phyloP scores from a whole-genome alignment of 1,140 invertebrate genomes.

The Philotrypesis tridentata region DNA sequence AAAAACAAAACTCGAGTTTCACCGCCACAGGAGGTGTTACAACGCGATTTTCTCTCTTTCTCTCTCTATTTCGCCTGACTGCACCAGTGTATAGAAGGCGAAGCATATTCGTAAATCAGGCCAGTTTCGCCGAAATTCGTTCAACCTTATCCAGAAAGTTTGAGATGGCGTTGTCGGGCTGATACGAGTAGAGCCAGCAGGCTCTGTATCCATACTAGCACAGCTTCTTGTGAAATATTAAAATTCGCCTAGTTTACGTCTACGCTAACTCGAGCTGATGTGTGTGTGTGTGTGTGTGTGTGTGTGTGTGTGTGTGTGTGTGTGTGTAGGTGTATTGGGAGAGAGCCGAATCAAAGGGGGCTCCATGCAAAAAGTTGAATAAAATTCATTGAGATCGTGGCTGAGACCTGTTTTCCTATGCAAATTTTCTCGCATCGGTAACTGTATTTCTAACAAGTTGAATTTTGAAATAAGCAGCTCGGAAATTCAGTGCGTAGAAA shows the following conservation, averaged over 20 bases:
- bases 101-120: slow-evolving; percentile 26
- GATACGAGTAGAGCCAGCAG: no score
- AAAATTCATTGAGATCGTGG: not conserved
- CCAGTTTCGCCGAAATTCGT: slow-evolving; percentile 21
- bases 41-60: not conserved
- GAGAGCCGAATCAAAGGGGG: not conserved
- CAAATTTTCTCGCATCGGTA: not conserved
- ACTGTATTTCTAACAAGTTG: slow-evolving; percentile 16
- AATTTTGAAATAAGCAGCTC: slow-evolving; percentile 30
- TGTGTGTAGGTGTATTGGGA: no score
- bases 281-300: no score
- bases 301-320: no score
- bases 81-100: not conserved
- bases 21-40: slow-evolving; percentile 46
- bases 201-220: no score
- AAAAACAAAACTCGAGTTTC: slow-evolving; percentile 61
- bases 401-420: not conserved
- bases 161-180: not conserved
- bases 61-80: not conserved
- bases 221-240: not conserved
- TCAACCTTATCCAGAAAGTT: not conserved
- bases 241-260: not conserved
- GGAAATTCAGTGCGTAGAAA: slow-evolving; percentile 39
- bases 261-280: no score
- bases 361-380: not conserved